phyloP scores from a whole-genome alignment of 2,113 vertebrate species.

The Zonotrichia leucophrys region DNA sequence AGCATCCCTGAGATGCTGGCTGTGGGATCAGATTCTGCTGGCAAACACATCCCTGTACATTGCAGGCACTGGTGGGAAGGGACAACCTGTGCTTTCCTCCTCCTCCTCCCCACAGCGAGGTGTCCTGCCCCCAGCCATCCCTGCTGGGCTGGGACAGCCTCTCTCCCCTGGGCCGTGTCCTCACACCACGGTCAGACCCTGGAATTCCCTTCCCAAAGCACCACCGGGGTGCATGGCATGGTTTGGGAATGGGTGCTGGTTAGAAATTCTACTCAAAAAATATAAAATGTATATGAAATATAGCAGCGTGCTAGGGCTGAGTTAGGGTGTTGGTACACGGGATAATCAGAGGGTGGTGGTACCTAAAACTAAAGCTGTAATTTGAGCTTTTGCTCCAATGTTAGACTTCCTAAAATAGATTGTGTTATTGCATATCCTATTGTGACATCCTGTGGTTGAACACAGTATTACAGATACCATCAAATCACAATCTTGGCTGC shows the following conservation, averaged over 20 bases:
- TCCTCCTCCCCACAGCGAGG: rapidly evolving
- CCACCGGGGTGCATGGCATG: rapidly evolving
- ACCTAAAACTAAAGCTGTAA: not conserved
- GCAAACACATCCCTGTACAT: rapidly evolving
- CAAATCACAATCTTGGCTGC: not conserved
- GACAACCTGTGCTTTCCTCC: not conserved
- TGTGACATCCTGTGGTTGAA: slow-evolving; percentile 62
- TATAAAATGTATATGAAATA: not conserved
- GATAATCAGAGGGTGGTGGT: not conserved
- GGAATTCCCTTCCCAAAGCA: not conserved
- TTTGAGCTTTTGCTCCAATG: not conserved
- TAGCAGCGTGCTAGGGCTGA: rapidly evolving
- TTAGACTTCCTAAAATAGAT: not conserved
- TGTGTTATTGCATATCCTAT: not conserved
- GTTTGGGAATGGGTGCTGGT: rapidly evolving
- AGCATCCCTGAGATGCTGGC: not conserved
- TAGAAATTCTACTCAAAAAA: not conserved
- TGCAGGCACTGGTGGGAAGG: rapidly evolving
- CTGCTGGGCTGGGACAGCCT: not conserved
- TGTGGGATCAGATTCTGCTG: not conserved
- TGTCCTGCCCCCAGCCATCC: rapidly evolving
- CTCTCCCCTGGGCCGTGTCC: rapidly evolving
- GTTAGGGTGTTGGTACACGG: rapidly evolving
- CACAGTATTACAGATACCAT: not conserved
- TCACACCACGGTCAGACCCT: not conserved